Conservation (phyloP, 2,797 vertebrate genomes). For the Lepus oiostolus region DNA sequence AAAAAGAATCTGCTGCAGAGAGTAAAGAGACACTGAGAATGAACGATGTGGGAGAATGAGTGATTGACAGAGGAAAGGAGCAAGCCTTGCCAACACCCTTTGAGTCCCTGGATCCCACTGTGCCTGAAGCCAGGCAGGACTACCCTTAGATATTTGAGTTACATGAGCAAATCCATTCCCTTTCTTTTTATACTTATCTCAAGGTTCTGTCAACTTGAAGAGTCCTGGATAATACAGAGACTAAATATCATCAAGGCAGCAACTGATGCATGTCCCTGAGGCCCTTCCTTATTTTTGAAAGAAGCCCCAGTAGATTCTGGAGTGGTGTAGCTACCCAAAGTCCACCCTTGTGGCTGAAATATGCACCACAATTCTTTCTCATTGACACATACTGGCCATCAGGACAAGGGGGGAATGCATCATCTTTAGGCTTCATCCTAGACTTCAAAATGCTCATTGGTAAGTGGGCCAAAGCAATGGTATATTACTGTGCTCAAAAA, state of each 20-base stretch:
- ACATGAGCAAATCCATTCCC: neutral
- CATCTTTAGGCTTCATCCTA: slow-evolving; percentile 16
- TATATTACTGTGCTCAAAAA: neutral
- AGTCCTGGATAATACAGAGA: neutral
- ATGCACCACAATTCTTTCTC: neutral
- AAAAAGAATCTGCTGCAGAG: neutral
- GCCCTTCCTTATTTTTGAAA: slow-evolving; percentile 42
- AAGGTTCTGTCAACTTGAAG: slow-evolving; percentile 2
- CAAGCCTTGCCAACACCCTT: neutral
- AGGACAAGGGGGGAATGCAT: neutral
- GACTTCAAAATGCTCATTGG: slow-evolving; percentile 27
- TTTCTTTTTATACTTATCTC: slow-evolving; percentile 10
- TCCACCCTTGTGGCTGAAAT: slow-evolving; percentile 1
- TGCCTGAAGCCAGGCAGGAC: neutral
- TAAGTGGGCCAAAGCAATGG: slow-evolving; percentile 47
- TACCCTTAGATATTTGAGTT: neutral
- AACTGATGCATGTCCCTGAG: neutral
- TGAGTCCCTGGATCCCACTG: neutral
- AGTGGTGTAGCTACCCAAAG: neutral
- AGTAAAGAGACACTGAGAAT: neutral
- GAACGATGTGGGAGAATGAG: neutral
- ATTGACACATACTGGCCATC: slow-evolving; percentile 8
- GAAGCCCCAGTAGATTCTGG: neutral
- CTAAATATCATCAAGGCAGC: neutral
- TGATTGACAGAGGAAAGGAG: neutral